phyloP scores from a whole-genome alignment of 2,113 vertebrate genomes.

The Heloderma charlesbogerti region DNA sequence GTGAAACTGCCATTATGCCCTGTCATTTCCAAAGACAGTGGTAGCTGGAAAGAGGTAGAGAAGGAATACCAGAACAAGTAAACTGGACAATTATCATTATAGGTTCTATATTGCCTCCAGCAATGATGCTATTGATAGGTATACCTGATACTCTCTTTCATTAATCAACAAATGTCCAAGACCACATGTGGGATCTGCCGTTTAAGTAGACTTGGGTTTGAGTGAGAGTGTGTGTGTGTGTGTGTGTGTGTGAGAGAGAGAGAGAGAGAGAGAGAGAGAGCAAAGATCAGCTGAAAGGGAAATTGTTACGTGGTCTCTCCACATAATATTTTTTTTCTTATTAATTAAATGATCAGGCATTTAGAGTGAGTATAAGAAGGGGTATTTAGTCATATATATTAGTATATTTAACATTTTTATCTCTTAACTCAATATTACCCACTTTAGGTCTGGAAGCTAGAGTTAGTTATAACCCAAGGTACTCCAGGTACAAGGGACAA shows the following conservation, averaged over 20 bases:
- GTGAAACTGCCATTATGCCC: background rate
- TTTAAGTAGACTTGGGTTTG: too few relatives aligned
- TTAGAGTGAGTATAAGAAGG: background rate
- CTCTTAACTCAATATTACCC: background rate
- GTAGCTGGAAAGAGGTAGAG: background rate
- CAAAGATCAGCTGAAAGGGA: too few relatives aligned
- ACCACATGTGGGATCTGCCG: background rate
- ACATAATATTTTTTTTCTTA: background rate
- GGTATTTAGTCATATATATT: background rate
- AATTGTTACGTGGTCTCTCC: background rate
- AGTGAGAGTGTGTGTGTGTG: too few relatives aligned
- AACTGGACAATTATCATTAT: background rate
- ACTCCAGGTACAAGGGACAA: background rate
- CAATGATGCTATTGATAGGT: background rate
- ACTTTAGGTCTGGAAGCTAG: background rate
- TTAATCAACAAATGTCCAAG: background rate
- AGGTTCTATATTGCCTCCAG: background rate
- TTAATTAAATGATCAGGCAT: background rate
- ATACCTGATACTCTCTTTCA: background rate
- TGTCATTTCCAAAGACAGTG: background rate
- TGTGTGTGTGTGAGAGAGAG: too few relatives aligned
- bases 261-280: too few relatives aligned
- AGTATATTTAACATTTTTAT: background rate
- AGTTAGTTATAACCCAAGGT: background rate
- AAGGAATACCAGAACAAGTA: background rate